Base-by-base conservation (phyloP, 2,888 invertebrate genomes). In the Margaritifera margaritifera region DNA sequence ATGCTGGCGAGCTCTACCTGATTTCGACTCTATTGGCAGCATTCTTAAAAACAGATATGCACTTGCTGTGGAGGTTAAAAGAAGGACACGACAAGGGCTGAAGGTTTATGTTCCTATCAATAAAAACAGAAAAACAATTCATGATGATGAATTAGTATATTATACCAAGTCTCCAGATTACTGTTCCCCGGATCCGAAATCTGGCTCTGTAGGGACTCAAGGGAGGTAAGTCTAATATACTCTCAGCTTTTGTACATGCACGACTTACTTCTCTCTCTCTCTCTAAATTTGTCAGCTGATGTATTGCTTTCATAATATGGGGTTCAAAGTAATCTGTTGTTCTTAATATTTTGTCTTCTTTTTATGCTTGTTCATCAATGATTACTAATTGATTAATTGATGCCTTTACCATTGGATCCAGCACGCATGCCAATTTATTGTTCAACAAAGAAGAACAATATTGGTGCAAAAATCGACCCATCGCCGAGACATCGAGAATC, bases 121-220 rank as follows among this genome's bases (percentile, higher is more conserved):
- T 72, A 89, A 77, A 82, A 79, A 81, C 31, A 75, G 79, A 64
- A 85, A 85, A 53, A 81, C 86, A 64, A 91, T 92, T 70, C 90
- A 91, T 1, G 87, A 89, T 60, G 92, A 93, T 61, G 92, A 94
- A 66, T 92, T 95, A 71, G 91, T 95, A 50, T 95, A 94, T 90
- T 92, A 94, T 79, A 93, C 94, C 74, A 94, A 94, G 86, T 95
- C 95, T 69, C 95, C 95, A 0, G 95, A 95, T 90, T 95, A 95
- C 90, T 96, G 96, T 90, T 92, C 93, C 70, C 93, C 92, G 31
- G 94, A 95, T 84, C 91, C 92, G 22, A 92, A 93, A 59, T 92
- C 93, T 6, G 95, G 95, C 20, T 94, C 95, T 64, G 91, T 93
- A 19, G 95, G 95, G 51, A 95, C 95, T 0, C 91, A 92, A 63